Evolutionary conservation across 2,888 invertebrate genomes (phyloP).

Genomic region (Drosophila prostipennis): DNA sequence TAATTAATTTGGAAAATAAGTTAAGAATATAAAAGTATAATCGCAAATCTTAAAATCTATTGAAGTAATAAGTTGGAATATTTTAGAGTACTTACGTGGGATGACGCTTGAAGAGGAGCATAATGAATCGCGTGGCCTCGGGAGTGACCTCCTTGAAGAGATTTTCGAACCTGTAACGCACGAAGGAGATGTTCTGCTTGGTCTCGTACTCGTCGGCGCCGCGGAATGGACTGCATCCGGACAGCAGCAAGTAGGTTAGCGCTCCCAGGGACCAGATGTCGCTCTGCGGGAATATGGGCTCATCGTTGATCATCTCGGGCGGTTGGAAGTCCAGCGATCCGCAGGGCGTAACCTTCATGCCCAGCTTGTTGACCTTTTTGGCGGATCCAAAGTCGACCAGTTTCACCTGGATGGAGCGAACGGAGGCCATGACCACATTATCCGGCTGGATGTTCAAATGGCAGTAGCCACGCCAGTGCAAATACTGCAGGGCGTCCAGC

Average conservation of each 20-base stretch:
- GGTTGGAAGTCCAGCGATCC: constrained; percentile 91
- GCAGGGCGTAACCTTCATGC: constrained; percentile 87
- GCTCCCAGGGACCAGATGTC: constrained; percentile 99
- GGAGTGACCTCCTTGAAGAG: constrained; percentile 97
- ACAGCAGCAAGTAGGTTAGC: constrained; percentile 94
- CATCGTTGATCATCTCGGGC: constrained; percentile 95
- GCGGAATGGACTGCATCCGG: constrained; percentile 96
- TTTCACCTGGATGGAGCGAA: constrained; percentile 93
- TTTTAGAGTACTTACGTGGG: constrained; percentile 88
- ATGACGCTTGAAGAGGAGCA: constrained; percentile 96
- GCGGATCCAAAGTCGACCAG: constrained; percentile 96
- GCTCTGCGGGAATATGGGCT: constrained; percentile 94
- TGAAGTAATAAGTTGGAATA: no score
- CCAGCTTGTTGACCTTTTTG: constrained; percentile 91
- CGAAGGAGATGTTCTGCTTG: constrained; percentile 95
- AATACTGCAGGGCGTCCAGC: constrained; percentile 95
- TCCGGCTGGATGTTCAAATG: constrained; percentile 97
- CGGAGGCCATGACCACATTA: constrained; percentile 95
- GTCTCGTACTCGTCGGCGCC: constrained; percentile 93
- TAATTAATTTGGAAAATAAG: not conserved
- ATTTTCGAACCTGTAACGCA: constrained; percentile 96
- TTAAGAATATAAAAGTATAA: no score
- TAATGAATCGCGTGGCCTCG: constrained; percentile 96
- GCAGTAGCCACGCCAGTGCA: constrained; percentile 96
- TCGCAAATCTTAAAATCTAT: no score